Evolutionary conservation across 2,888 invertebrate genomes (phyloP).

Genomic region (Aethes cnicana): DNA sequence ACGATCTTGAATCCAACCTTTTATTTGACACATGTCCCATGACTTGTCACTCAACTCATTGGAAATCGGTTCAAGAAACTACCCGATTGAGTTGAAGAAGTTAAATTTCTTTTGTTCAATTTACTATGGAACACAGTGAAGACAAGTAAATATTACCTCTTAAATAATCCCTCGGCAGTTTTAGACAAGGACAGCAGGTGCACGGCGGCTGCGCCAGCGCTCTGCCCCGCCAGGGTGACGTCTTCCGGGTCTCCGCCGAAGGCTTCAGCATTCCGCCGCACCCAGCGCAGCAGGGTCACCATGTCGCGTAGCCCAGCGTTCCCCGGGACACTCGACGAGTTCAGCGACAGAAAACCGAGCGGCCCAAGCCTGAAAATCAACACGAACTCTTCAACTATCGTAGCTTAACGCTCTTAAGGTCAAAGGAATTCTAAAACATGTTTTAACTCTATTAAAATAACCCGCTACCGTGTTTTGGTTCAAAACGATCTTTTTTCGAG

Average conservation of each 20-base stretch:
- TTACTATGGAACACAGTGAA: too few relatives aligned
- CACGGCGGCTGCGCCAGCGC: constrained; percentile 61
- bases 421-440: neutral
- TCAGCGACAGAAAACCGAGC: constrained; percentile 70
- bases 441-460: constrained; percentile 7
- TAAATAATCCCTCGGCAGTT: constrained; percentile 59
- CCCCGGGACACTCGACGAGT: constrained; percentile 62
- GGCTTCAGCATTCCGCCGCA: constrained; percentile 54
- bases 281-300: constrained; percentile 68
- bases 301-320: constrained; percentile 73
- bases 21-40: too few relatives aligned
- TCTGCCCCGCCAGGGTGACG: constrained; percentile 71
- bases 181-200: constrained; percentile 62
- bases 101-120: too few relatives aligned
- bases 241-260: constrained; percentile 70
- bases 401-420: too few relatives aligned
- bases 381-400: neutral
- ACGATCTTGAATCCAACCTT: too few relatives aligned
- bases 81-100: neutral
- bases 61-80: too few relatives aligned
- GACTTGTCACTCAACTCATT: too few relatives aligned
- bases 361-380: constrained; percentile 60
- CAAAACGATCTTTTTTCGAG: too few relatives aligned
- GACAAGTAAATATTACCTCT: constrained; percentile 45
- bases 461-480: constrained; percentile 14